Evolutionary conservation across 2,797 vertebrate genomes (phyloP).

Genomic region (Microctenopoma stevenorrisi): DNA sequence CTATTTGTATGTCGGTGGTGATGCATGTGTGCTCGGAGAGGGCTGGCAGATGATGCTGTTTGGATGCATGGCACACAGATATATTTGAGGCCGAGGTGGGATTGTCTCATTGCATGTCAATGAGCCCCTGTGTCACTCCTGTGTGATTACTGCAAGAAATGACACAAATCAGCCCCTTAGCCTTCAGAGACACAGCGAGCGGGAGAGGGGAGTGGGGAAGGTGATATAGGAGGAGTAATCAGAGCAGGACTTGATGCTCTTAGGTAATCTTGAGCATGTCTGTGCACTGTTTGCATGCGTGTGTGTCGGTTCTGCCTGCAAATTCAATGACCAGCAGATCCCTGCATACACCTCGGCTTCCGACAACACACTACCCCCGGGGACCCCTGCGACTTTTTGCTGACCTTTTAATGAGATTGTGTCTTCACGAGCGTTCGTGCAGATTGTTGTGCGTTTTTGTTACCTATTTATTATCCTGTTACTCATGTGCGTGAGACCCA

Average conservation of each 20-base stretch:
- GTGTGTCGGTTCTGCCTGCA: conserved; percentile 16
- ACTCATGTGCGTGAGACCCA: conserved; percentile 17
- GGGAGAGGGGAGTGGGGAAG: conserved; percentile 26
- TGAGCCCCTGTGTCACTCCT: conserved; percentile 62
- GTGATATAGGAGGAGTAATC: conserved; percentile 32
- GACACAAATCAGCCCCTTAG: conserved; percentile 62
- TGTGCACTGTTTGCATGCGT: conserved; percentile 38
- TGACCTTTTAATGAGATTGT: not conserved
- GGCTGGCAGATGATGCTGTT: conserved; percentile 55
- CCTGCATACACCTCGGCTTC: conserved; percentile 20
- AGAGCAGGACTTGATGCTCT: conserved; percentile 54
- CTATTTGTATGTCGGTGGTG: not conserved
- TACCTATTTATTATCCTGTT: conserved; percentile 15
- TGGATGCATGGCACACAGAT: conserved; percentile 67
- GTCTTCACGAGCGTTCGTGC: conserved; percentile 7
- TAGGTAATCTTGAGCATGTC: conserved; percentile 50
- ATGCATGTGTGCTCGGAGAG: conserved; percentile 1
- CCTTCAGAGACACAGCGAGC: conserved; percentile 28
- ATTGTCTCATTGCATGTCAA: conserved; percentile 73
- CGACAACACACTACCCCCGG: not conserved
- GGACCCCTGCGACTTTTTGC: conserved; percentile 12
- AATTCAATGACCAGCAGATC: conserved; percentile 51
- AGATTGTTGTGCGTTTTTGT: conserved; percentile 16
- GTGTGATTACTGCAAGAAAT: conserved; percentile 65
- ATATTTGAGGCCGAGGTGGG: conserved; percentile 62